Percentiles rank a stretch among this genome's conserved stretches.
These are phyloP conservation scores for Smittia sp. DNA, from an alignment of 2,888 invertebrate species.

Conservation along the genomic window DNA sequence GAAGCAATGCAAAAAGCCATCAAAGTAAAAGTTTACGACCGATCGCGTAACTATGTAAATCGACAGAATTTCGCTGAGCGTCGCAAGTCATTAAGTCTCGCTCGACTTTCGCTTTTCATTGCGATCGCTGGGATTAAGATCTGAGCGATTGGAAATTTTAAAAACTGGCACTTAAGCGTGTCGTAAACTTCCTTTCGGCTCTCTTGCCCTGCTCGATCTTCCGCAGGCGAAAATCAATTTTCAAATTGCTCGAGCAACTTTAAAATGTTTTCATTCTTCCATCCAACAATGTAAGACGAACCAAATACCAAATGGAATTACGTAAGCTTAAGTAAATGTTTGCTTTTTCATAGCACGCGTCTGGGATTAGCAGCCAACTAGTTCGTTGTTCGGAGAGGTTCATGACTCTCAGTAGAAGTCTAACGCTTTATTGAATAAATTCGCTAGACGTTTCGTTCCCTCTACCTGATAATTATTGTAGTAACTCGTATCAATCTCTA, in stretches of 20 bases:
- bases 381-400: too few species aligned
- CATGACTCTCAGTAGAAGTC: too few species aligned
- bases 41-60: too few species aligned
- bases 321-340: constrained; percentile 4
- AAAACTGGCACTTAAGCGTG: neutral
- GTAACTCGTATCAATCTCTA: constrained; percentile 42
- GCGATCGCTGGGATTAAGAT: too few species aligned
- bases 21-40: too few species aligned
- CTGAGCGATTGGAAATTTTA: neutral
- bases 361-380: too few species aligned
- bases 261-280: neutral
- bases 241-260: neutral
- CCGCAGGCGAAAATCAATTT: neutral
- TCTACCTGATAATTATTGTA: constrained; percentile 39
- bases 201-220: neutral
- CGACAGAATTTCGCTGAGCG: too few species aligned
- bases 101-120: neutral
- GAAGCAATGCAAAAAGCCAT: too few species aligned
- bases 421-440: neutral
- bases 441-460: neutral
- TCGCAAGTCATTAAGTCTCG: neutral
- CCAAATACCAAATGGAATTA: neutral
- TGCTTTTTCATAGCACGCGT: neutral
- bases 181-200: neutral
- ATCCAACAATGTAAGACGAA: neutral